Conservation (phyloP, 2,113 vertebrate species). For the Apus apus region DNA sequence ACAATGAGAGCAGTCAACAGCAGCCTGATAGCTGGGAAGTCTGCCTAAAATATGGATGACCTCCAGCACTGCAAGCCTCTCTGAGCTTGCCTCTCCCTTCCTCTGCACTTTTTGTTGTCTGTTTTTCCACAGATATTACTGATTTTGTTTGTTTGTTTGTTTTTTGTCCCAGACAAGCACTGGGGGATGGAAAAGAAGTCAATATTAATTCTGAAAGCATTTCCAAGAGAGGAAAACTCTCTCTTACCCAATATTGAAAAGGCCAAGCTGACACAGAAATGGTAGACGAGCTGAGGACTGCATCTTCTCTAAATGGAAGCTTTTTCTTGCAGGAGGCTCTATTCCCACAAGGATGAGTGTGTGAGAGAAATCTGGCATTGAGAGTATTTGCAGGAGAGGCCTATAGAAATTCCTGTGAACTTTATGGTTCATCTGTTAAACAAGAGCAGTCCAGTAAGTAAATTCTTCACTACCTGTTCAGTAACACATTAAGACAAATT, state of each 20-base stretch:
- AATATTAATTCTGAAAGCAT: background rate
- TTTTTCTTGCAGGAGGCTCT: background rate
- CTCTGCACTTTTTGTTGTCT: background rate
- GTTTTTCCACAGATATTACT: background rate
- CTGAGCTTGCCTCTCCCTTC: background rate
- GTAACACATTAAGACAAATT: slow-evolving; percentile 6
- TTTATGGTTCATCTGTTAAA: background rate
- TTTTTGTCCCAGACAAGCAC: background rate
- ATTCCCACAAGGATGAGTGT: background rate
- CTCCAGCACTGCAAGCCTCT: background rate
- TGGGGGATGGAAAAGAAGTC: background rate
- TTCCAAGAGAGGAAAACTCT: background rate
- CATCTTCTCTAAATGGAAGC: background rate
- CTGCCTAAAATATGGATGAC: background rate
- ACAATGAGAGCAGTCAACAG: background rate
- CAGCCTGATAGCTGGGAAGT: background rate
- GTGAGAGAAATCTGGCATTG: background rate
- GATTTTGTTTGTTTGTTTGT: background rate
- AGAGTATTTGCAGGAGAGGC: background rate
- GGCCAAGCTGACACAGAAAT: background rate
- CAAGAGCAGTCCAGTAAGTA: background rate
- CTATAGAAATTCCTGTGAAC: background rate
- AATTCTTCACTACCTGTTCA: background rate
- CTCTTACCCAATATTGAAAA: background rate
- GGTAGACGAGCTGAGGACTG: background rate